Evolutionary conservation across 2,888 invertebrate species (phyloP), one percentile per base, ranked within the genome.

Genomic region (Epinotia brunnichana): DNA sequence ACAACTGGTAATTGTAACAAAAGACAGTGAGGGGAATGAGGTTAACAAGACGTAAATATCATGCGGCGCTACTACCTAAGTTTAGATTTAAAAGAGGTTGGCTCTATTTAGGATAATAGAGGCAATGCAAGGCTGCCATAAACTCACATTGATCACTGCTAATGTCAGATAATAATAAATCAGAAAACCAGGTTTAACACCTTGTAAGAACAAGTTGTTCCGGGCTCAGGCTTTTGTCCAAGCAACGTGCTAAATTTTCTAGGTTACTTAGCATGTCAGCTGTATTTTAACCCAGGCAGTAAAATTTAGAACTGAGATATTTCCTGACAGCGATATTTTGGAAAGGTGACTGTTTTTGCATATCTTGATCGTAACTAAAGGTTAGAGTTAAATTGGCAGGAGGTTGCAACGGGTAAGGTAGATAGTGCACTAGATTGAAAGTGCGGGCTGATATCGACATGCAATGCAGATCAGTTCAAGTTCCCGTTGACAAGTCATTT

Each of bases 171-270:
- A 82, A 84, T 80, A 85, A 88, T 90, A 90, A 90, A 90, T 90
- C 88, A 90, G 85, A 83, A 87, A 89, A 88, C 84, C 88, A 87
- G 87, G 85, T 88, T 88, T 87, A 89, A 89, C 89, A 89, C 88
- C 87, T 89, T 87, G 87, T 89, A 88, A 85, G 87, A 88, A 89
- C 89, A 88, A 87, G 85, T 88, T 87, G 87, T 88, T 86, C 81
- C 78, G 80, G 78, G 81, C 78, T 81, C 80, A 76, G 81, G 82
- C 82, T 84, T 85, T 85, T 82, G 84, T 85, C 81, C 77, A 79
- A 79, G 81, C 78, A 79, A 76, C 76, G 79, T 79, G 76, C 83
- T 85, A 87, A 85, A 87, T 87, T 85, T 85, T 84, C 81, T 82
- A 79, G 77, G 81, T 85, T 87, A 86, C 85, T 88, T 86, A 85